Percentiles rank a stretch among this genome's conserved stretches.
These are phyloP conservation scores for Phymorhynchus buccinoides DNA, from an alignment of 1,140 invertebrate species.

Conservation along the genomic window DNA sequence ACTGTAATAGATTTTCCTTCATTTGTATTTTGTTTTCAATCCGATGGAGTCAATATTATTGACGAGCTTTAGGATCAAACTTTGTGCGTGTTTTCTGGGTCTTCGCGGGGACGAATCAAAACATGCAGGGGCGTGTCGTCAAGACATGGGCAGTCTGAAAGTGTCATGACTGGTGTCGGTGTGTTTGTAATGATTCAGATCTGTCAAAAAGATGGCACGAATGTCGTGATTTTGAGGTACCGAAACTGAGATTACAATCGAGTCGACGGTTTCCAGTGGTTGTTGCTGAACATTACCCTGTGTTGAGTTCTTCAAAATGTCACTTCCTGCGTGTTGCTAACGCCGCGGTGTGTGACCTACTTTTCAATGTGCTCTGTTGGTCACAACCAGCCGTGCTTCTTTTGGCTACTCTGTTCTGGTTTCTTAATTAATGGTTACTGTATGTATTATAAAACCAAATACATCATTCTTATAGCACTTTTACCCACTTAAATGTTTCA, in stretches of 20 bases:
- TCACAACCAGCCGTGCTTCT: background rate
- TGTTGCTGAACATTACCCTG: background rate
- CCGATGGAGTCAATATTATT: background rate
- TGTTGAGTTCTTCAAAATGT: background rate
- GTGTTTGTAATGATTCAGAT: background rate
- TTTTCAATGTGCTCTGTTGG: background rate
- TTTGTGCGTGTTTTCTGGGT: constrained; percentile 4
- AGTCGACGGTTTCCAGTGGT: background rate
- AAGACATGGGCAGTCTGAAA: background rate
- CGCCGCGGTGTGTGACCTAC: constrained; percentile 11
- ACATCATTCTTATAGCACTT: background rate
- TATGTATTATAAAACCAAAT: background rate
- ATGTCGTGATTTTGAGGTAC: background rate
- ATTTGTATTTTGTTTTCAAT: background rate
- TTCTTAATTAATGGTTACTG: background rate
- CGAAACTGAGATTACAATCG: background rate
- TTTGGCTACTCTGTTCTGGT: background rate
- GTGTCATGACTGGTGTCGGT: background rate
- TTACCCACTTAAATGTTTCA: background rate
- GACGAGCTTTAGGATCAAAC: background rate
- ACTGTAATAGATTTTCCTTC: background rate
- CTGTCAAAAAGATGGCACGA: background rate
- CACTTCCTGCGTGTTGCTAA: constrained; percentile 36
- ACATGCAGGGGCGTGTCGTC: constrained; percentile 45
- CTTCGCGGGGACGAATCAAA: constrained; percentile 42